These are phyloP conservation scores for Apodemia mormo DNA, from an alignment of 2,888 invertebrate genomes.

Conservation along the genomic window DNA sequence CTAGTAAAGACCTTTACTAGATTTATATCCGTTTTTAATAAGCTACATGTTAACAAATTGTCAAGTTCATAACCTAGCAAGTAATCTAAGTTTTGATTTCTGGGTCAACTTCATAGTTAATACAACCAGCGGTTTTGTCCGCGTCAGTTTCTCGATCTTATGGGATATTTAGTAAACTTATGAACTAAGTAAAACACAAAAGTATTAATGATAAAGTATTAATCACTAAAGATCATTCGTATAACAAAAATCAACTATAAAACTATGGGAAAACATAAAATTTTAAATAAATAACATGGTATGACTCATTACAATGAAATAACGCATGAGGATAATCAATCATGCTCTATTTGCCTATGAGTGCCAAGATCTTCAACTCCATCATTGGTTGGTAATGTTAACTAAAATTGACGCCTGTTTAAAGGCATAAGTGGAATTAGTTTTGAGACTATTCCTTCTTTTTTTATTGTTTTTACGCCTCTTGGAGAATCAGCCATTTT, in stretches of 20 bases:
- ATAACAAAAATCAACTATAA: constrained; percentile 8
- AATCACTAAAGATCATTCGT: not conserved
- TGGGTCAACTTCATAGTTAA: too few relatives aligned
- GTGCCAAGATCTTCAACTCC: constrained; percentile 15
- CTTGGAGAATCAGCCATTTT: constrained; percentile 28
- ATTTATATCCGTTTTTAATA: too few relatives aligned
- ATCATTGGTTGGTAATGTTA: constrained; percentile 18
- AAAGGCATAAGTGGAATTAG: constrained; percentile 30
- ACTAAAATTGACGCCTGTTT: constrained; percentile 26
- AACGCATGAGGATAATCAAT: constrained; percentile 13
- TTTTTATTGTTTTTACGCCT: constrained; percentile 30
- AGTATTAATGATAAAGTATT: constrained; percentile 20
- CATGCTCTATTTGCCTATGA: constrained; percentile 17
- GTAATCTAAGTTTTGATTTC: constrained; percentile 10
- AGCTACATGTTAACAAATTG: too few relatives aligned
- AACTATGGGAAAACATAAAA: constrained; percentile 18
- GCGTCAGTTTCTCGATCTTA: constrained; percentile 13
- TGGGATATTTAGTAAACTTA: constrained; percentile 16
- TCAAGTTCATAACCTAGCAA: too few relatives aligned
- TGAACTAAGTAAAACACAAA: constrained; percentile 16
- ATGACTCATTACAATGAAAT: constrained; percentile 23
- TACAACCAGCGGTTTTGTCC: constrained; percentile 7
- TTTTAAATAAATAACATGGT: constrained; percentile 21
- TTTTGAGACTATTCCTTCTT: constrained; percentile 27
- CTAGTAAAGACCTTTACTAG: too few relatives aligned